Evolutionary conservation across 1,140 invertebrate genomes (phyloP).

Genomic region (Drosophila grimshawi): DNA sequence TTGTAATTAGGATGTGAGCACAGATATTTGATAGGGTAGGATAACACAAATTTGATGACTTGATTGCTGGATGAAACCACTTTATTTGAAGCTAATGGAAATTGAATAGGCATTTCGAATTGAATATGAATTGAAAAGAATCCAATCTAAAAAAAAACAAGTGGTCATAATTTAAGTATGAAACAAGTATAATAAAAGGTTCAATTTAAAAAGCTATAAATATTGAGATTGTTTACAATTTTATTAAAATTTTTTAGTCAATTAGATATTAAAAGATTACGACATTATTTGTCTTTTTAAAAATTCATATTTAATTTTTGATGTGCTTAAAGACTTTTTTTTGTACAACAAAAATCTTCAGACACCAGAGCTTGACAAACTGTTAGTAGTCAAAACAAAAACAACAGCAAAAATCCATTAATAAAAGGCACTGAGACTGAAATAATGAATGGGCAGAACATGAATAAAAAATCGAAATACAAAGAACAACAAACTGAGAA

Average conservation of each 20-base stretch:
- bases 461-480: slow-evolving; percentile 42
- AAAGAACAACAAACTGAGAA: slow-evolving; percentile 17
- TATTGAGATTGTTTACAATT: not conserved
- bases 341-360: slow-evolving; percentile 1
- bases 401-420: slow-evolving; percentile 19
- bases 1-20: slow-evolving; percentile 59
- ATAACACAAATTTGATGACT: slow-evolving; percentile 40
- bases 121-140: slow-evolving; percentile 12
- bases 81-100: slow-evolving; percentile 29
- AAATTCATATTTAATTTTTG: not conserved
- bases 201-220: not conserved
- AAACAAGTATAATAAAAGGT: not conserved
- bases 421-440: slow-evolving; percentile 36
- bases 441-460: slow-evolving; percentile 61
- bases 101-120: slow-evolving; percentile 28
- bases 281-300: not conserved
- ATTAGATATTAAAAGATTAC: too few species aligned
- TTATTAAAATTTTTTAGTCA: not conserved
- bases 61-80: slow-evolving; percentile 18
- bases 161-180: not conserved
- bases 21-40: slow-evolving; percentile 43
- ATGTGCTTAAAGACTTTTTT: not conserved
- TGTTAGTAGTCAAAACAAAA: not conserved
- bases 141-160: not conserved
- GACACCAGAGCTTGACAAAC: slow-evolving; percentile 15